Conservation (phyloP, 2,888 invertebrate genomes). For the Microctonus hyperodae region DNA sequence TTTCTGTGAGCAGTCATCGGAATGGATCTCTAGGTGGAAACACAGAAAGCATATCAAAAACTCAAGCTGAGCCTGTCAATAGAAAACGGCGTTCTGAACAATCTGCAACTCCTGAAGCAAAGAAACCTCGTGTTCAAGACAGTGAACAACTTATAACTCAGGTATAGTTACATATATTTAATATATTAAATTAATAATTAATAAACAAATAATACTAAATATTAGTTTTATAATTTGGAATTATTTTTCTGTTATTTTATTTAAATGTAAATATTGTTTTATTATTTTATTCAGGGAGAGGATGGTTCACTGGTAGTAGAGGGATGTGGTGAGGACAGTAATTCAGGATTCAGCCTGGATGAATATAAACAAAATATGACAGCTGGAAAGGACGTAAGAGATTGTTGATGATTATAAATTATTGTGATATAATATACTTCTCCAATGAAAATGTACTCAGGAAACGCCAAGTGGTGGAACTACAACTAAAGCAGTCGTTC, state of each 20-base stretch:
- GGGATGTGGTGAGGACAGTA: conserved; percentile 58
- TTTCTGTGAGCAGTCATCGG: conserved; percentile 48
- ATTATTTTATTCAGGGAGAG: conserved; percentile 46
- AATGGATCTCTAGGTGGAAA: conserved; percentile 51
- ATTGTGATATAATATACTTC: conserved; percentile 21
- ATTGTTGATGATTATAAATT: conserved; percentile 1
- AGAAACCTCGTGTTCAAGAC: conserved; percentile 46
- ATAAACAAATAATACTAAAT: too few species aligned
- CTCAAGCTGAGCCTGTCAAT: conserved; percentile 41
- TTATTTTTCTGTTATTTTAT: background rate
- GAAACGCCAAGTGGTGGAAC: conserved; percentile 50
- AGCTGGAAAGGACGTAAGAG: conserved; percentile 57
- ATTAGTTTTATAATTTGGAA: background rate
- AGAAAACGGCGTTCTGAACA: conserved; percentile 52
- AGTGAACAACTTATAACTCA: conserved; percentile 49
- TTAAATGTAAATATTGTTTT: background rate
- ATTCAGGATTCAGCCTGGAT: conserved; percentile 58
- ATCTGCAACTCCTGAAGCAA: conserved; percentile 42
- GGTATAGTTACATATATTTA: too few species aligned
- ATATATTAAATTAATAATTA: too few species aligned
- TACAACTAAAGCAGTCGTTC: conserved; percentile 47
- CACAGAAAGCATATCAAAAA: conserved; percentile 47
- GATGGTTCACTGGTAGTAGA: conserved; percentile 53
- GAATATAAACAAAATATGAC: conserved; percentile 57
- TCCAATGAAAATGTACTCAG: conserved; percentile 42